These are phyloP conservation scores for Sarcophaga subvicina DNA, from an alignment of 2,888 invertebrate genomes.

Conservation along the genomic window DNA sequence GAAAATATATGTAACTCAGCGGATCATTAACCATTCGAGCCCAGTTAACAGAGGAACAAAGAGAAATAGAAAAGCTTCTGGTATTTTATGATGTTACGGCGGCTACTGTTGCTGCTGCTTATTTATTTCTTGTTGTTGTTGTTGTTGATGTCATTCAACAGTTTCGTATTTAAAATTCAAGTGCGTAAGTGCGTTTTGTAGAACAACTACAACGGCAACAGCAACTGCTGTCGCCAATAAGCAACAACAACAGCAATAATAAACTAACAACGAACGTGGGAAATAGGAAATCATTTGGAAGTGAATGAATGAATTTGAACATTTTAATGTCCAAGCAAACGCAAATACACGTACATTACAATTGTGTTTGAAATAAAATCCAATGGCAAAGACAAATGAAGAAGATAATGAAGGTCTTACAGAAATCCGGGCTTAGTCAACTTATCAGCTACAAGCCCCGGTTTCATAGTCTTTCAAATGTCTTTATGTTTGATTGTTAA, in stretches of 20 bases:
- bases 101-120: slow-evolving; percentile 10
- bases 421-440: no score
- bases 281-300: slow-evolving; percentile 59
- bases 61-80: neutral
- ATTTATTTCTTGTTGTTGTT: neutral
- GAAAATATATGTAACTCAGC: no score
- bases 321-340: neutral
- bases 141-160: neutral
- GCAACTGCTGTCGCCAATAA: no score
- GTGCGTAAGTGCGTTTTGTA: slow-evolving; percentile 58
- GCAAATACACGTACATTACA: neutral
- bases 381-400: no score
- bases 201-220: slow-evolving; percentile 17
- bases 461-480: no score
- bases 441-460: no score
- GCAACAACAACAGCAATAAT: no score
- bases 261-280: slow-evolving; percentile 48
- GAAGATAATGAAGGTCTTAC: no score
- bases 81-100: neutral
- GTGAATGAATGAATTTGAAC: slow-evolving; percentile 48
- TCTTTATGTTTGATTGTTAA: no score
- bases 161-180: slow-evolving; percentile 53
- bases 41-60: neutral
- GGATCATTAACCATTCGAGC: neutral
- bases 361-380: no score